A percentile compares a stretch with the other conserved stretches of the same genome.
Conservation (phyloP, 2,888 invertebrate species). For the Apotomis betuletana region DNA sequence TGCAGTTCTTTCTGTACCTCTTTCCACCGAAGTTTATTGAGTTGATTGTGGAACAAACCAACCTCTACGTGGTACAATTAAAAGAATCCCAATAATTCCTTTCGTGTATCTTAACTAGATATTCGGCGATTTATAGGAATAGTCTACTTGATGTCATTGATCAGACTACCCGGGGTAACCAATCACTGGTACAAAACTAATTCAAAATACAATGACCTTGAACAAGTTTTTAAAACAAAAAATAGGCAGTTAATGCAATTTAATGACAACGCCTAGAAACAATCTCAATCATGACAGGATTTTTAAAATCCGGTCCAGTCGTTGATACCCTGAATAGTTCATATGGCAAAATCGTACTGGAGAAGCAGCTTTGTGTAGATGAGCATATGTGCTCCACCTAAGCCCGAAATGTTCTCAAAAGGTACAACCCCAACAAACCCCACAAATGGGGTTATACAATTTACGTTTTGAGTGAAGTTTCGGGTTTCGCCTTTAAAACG, state of each 20-base stretch:
- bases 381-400: slow-evolving; percentile 53
- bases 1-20: slow-evolving; percentile 45
- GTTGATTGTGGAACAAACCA: slow-evolving; percentile 43
- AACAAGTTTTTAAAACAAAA: slow-evolving; percentile 43
- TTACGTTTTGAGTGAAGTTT: slow-evolving; percentile 51
- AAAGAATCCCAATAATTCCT: slow-evolving; percentile 44
- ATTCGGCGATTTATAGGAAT: slow-evolving; percentile 45
- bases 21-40: slow-evolving; percentile 45
- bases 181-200: slow-evolving; percentile 46
- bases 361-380: slow-evolving; percentile 49
- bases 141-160: slow-evolving; percentile 47
- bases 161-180: slow-evolving; percentile 46
- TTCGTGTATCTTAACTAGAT: slow-evolving; percentile 44
- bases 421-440: slow-evolving; percentile 56
- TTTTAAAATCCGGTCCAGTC: slow-evolving; percentile 48
- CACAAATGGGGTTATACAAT: slow-evolving; percentile 57
- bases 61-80: slow-evolving; percentile 44
- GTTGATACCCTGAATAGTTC: slow-evolving; percentile 43
- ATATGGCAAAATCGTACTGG: slow-evolving; percentile 43
- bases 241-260: slow-evolving; percentile 48
- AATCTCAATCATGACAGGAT: slow-evolving; percentile 42
- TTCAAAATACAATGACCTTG: slow-evolving; percentile 38
- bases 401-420: slow-evolving; percentile 37
- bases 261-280: slow-evolving; percentile 42
- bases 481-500: slow-evolving; percentile 52